A percentile compares a stretch with the other conserved stretches of the same genome.
phyloP scores from a whole-genome alignment of 2,113 vertebrate genomes.

The Emydocephalus ijimae region DNA sequence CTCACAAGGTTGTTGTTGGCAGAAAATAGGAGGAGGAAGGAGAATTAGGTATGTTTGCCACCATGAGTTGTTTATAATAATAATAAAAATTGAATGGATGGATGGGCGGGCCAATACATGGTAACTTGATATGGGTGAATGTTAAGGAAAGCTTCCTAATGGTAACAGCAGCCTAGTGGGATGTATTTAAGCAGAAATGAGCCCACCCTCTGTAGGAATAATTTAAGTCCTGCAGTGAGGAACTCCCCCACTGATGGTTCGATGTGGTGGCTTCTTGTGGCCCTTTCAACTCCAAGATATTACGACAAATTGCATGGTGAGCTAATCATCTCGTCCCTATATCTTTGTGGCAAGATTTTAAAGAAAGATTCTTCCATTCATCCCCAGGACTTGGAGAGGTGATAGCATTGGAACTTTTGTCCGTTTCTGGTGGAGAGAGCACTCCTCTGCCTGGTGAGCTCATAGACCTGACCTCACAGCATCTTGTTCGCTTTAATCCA shows the following conservation, averaged over 20 bases:
- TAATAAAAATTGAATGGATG: too few relatives aligned
- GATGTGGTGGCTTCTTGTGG: neutral
- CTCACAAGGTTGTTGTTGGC: neutral
- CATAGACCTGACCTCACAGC: conserved; percentile 76
- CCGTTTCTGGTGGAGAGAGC: conserved; percentile 72
- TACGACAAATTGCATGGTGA: neutral
- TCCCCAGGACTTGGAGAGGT: conserved; percentile 78
- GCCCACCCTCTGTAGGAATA: neutral
- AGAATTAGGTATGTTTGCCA: neutral
- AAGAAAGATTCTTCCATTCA: conserved; percentile 2
- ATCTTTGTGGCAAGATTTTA: neutral
- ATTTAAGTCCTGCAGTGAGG: neutral
- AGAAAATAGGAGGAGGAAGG: too few relatives aligned
- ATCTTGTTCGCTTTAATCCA: conserved; percentile 77
- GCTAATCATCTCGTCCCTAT: too few relatives aligned
- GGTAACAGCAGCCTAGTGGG: neutral
- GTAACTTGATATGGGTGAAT: neutral
- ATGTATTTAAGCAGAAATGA: neutral
- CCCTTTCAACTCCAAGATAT: neutral
- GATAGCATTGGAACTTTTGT: conserved; percentile 78
- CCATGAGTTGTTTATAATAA: neutral
- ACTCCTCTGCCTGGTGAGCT: conserved; percentile 65
- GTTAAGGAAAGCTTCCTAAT: neutral
- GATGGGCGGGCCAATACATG: neutral
- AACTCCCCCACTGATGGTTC: neutral